phyloP scores from a whole-genome alignment of 2,888 invertebrate species.

The Imbricaverruca yamaguchii region DNA sequence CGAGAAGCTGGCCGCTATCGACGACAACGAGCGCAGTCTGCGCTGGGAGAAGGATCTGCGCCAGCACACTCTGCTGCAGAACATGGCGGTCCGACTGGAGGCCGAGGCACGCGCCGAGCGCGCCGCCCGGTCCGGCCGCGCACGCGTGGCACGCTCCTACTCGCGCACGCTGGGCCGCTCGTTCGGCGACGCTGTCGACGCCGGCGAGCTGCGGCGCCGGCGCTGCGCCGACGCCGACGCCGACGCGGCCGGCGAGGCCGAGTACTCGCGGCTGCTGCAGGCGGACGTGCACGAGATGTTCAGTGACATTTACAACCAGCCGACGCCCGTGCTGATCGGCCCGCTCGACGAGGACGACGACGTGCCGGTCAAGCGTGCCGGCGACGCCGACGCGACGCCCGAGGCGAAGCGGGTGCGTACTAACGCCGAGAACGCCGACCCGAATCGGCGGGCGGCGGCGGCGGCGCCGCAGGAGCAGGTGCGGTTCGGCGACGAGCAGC shows the following conservation, averaged over 20 bases:
- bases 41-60: conserved; percentile 4
- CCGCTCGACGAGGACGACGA: conserved; percentile 10
- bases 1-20: neutral
- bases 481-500: neutral
- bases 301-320: conserved; percentile 15
- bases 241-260: neutral
- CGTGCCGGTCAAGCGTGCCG: neutral
- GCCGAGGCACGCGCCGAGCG: conserved; percentile 12
- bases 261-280: neutral
- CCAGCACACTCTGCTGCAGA: conserved; percentile 1
- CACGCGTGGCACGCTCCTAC: neutral
- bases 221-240: neutral
- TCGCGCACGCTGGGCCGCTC: conserved; percentile 12
- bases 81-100: conserved; percentile 6
- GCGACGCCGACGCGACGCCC: neutral
- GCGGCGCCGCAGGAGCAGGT: neutral
- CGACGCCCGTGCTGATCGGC: conserved; percentile 9
- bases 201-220: neutral
- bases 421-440: neutral
- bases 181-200: neutral
- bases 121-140: neutral
- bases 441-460: neutral
- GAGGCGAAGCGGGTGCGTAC: neutral
- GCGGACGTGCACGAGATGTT: conserved; percentile 10
- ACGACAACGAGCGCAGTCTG: conserved; percentile 5